Evolutionary conservation across 1,140 invertebrate genomes (phyloP).

Genomic region (Aricia agestis): DNA sequence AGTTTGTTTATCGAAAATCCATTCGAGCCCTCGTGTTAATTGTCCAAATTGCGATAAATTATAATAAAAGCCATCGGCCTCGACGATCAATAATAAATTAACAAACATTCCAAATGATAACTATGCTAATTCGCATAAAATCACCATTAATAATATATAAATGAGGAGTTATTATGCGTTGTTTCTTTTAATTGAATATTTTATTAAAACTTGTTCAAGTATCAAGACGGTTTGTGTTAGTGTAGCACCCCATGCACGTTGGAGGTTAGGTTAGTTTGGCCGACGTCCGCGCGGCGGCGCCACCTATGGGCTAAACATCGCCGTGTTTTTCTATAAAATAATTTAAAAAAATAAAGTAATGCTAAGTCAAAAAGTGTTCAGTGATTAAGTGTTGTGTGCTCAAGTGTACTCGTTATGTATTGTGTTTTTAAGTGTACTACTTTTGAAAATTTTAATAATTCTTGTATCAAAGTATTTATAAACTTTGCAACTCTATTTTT

Average conservation of each 20-base stretch:
- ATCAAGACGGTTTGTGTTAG: slow-evolving; percentile 48
- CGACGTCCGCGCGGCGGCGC: slow-evolving; percentile 59
- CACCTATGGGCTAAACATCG: slow-evolving; percentile 41
- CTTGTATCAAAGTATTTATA: no score
- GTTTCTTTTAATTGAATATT: no score
- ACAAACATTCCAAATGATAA: neutral
- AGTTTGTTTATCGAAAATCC: neutral
- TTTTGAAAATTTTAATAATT: no score
- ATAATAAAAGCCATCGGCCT: neutral
- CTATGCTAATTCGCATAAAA: slow-evolving; percentile 3
- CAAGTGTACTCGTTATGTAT: no score
- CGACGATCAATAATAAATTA: neutral
- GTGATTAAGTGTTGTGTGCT: no score
- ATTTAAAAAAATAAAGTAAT: slow-evolving; percentile 13
- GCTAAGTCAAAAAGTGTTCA: no score
- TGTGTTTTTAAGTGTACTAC: no score
- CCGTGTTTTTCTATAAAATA: slow-evolving; percentile 32
- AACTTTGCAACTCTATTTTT: no score
- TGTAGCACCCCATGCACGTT: slow-evolving; percentile 47
- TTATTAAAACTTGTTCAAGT: slow-evolving; percentile 27
- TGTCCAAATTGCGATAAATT: neutral
- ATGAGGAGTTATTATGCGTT: neutral
- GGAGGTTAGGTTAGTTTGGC: slow-evolving; percentile 65
- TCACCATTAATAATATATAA: neutral
- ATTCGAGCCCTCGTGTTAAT: neutral